These are phyloP conservation scores for Hermaeophaga mercurialis DNA, from an alignment of 2,888 invertebrate genomes.

Conservation along the genomic window DNA sequence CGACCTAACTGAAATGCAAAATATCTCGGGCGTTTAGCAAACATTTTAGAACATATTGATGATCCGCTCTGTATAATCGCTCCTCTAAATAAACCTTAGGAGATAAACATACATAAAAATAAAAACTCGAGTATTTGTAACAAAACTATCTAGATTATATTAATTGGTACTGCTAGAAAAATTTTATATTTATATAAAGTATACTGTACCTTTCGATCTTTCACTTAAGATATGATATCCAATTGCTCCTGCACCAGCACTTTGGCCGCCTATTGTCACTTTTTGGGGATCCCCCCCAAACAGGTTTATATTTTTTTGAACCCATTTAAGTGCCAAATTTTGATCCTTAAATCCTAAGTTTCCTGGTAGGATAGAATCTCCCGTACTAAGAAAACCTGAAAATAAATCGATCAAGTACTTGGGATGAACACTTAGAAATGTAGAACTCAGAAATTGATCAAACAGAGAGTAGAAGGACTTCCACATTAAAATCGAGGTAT, in stretches of 20 bases:
- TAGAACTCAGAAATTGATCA: too few relatives aligned
- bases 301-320: slow-evolving; percentile 39
- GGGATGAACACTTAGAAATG: too few relatives aligned
- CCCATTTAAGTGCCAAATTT: slow-evolving; percentile 42
- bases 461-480: too few relatives aligned
- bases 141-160: not conserved
- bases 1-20: slow-evolving; percentile 21
- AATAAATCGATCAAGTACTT: too few relatives aligned
- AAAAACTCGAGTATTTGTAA: too few relatives aligned
- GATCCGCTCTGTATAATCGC: slow-evolving; percentile 26
- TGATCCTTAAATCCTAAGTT: slow-evolving; percentile 45
- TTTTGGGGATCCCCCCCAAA: slow-evolving; percentile 45
- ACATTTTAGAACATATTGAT: slow-evolving; percentile 12
- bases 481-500: too few relatives aligned
- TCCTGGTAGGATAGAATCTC: slow-evolving; percentile 17
- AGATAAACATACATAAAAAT: too few relatives aligned
- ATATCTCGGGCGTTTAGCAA: slow-evolving; percentile 19
- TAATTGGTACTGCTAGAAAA: slow-evolving; percentile 11
- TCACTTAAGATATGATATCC: slow-evolving; percentile 19
- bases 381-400: slow-evolving; percentile 25
- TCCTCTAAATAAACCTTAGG: slow-evolving; percentile 3
- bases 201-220: slow-evolving; percentile 11
- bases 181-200: not conserved
- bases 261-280: slow-evolving; percentile 37
- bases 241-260: slow-evolving; percentile 12